Percentiles rank a stretch among this genome's conserved stretches.
These are phyloP conservation scores for Eleutherodactylus coqui DNA, from an alignment of 2,797 vertebrate species.

Conservation along the genomic window DNA sequence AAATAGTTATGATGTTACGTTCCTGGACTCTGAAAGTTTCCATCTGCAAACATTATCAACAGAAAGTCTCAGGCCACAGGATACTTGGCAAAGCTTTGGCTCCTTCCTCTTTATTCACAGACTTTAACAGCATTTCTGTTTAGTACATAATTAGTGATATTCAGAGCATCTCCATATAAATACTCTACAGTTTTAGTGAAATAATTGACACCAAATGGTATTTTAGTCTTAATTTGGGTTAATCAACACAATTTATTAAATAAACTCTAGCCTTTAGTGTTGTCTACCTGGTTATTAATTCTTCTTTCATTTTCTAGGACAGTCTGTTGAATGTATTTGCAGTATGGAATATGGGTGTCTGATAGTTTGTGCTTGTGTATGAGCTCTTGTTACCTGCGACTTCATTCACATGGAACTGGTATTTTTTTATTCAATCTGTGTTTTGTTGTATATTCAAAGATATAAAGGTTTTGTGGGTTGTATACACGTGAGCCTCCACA, in stretches of 20 bases:
- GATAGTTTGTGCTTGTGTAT: no score
- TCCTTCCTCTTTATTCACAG: slow-evolving; percentile 10
- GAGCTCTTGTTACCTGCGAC: no score
- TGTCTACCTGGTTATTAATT: not conserved
- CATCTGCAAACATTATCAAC: slow-evolving; percentile 41
- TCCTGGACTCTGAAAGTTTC: slow-evolving; percentile 44
- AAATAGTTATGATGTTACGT: slow-evolving; percentile 43
- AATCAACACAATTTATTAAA: no score
- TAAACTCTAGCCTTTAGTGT: no score
- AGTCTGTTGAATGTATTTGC: no score
- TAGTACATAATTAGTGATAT: not conserved
- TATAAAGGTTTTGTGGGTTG: no score
- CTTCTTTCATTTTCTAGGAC: no score
- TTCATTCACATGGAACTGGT: no score
- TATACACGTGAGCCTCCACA: no score
- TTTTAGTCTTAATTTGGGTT: not conserved
- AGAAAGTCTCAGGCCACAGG: slow-evolving; percentile 42
- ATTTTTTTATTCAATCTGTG: no score
- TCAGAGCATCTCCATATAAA: not conserved
- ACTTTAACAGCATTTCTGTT: not conserved
- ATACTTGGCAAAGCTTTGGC: slow-evolving; percentile 33
- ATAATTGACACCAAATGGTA: not conserved
- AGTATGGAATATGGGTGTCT: no score
- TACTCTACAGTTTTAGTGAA: not conserved
- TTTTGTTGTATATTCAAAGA: no score